A percentile compares a stretch with the other conserved stretches of the same genome.
Conservation (phyloP, 2,888 invertebrate genomes). For the Hyposoter didymator region DNA sequence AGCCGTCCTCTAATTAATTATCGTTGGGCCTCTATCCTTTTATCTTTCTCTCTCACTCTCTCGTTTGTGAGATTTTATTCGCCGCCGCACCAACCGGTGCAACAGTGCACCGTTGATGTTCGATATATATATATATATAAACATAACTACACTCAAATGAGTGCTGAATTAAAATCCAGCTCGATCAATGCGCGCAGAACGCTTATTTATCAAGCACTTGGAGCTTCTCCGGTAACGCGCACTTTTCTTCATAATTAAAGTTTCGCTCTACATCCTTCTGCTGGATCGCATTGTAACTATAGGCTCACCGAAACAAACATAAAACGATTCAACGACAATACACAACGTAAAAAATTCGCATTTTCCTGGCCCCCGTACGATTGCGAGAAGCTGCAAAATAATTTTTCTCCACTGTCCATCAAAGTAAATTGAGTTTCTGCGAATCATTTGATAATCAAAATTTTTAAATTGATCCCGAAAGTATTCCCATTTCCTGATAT, state of each 20-base stretch:
- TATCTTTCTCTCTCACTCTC: slow-evolving; percentile 17
- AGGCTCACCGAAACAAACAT: background rate
- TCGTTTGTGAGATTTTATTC: slow-evolving; percentile 59
- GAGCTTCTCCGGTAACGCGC: slow-evolving; percentile 24
- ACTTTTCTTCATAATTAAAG: slow-evolving; percentile 51
- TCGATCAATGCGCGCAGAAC: slow-evolving; percentile 47
- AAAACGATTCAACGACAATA: background rate
- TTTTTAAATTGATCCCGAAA: background rate
- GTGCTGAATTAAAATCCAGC: slow-evolving; percentile 55
- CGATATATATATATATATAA: slow-evolving; percentile 6
- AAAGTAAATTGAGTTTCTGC: background rate
- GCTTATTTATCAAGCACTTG: slow-evolving; percentile 50
- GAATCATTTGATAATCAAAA: background rate
- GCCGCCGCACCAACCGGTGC: slow-evolving; percentile 48
- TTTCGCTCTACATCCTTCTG: slow-evolving; percentile 25
- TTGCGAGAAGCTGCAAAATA: background rate
- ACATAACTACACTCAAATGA: background rate
- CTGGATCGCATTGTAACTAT: slow-evolving; percentile 14
- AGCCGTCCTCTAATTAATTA: slow-evolving; percentile 70
- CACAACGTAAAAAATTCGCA: background rate
- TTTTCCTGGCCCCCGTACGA: background rate
- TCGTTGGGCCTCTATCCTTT: slow-evolving; percentile 51
- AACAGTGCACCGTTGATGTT: slow-evolving; percentile 36
- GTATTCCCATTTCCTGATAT: background rate
- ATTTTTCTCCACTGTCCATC: background rate